Base-by-base conservation (phyloP, 2,888 invertebrate genomes). In the Nomada flava region DNA sequence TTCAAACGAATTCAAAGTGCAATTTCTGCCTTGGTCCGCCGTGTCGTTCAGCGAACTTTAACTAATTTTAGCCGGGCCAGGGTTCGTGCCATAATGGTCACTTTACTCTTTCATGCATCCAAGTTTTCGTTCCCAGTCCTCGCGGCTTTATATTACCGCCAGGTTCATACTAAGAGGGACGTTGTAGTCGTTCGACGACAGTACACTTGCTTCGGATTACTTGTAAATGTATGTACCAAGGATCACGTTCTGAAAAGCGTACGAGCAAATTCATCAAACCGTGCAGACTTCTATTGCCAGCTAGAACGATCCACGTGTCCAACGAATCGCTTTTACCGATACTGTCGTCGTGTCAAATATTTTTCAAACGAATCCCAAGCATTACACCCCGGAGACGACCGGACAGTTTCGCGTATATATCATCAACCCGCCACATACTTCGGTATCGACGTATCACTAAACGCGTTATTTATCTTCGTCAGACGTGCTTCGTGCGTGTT, bases 391-490 rank as follows among this genome's bases (percentile, higher is more conserved):
- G 13, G 60, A 71, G 57, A 59, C 44, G 64, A 9, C 53, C 36
- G 69, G 36, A 79, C 69, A 52, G 36, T 70, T 69, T 64, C 65
- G 18, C 59, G 57, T 36, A 23, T n/a, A 18, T 29, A 26, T 18
- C 60, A 18, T 23, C 57, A 15, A 42, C 70, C 20, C 10, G 10
- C 20, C 55, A 26, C 72, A 76, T 83, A 88, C 82, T 80, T 79
- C 82, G 77, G 82, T 87, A 89, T 88, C 87, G 87, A 88, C 84
- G 86, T 86, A 79, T 82, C 84, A 76, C 83, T 76, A 83, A 83
- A 87, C 81, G 87, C 85, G 89, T 89, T 90, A 91, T 91, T 91
- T 88, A 91, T 91, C 91, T 87, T 91, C 91, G 90, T 91, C 91
- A 90, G 83, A 74, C 86, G 75, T 82, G 82, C 81, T 82, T 85